These are phyloP conservation scores for Opisthograptis luteolata DNA, from an alignment of 2,888 invertebrate genomes.

Conservation along the genomic window DNA sequence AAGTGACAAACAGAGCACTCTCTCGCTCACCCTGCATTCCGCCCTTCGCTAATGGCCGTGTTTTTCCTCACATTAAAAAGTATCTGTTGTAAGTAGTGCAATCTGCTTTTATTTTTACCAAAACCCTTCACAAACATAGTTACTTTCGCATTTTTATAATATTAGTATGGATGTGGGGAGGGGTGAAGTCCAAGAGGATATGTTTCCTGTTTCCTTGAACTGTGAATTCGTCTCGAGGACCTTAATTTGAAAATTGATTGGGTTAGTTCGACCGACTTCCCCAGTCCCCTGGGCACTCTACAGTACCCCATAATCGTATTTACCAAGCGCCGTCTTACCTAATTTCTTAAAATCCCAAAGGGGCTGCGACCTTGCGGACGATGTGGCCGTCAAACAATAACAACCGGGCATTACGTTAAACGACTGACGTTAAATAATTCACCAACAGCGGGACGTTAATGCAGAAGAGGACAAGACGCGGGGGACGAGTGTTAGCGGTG, in stretches of 20 bases:
- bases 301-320: slow-evolving; percentile 24
- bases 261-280: slow-evolving; percentile 11
- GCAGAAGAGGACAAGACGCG: slow-evolving; percentile 18
- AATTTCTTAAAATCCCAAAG: slow-evolving; percentile 31
- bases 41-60: no score
- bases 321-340: slow-evolving; percentile 7
- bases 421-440: slow-evolving; percentile 55
- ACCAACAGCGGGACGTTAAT: slow-evolving; percentile 28
- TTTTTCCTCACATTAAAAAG: no score
- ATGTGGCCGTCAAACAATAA: slow-evolving; percentile 50
- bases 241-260: slow-evolving; percentile 23
- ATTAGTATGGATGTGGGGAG: no score
- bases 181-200: not conserved
- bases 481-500: slow-evolving; percentile 7
- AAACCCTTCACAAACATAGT: no score
- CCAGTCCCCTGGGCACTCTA: not conserved
- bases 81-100: no score
- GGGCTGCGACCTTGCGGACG: slow-evolving; percentile 34
- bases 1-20: no score
- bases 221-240: slow-evolving; percentile 3
- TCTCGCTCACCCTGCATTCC: no score
- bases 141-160: no score
- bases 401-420: slow-evolving; percentile 50
- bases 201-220: slow-evolving; percentile 1
- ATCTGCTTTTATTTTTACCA: no score